Evolutionary conservation across 2,797 vertebrate species (phyloP), one percentile per base, ranked within the genome.

Genomic region (Orestias chungarensis): DNA sequence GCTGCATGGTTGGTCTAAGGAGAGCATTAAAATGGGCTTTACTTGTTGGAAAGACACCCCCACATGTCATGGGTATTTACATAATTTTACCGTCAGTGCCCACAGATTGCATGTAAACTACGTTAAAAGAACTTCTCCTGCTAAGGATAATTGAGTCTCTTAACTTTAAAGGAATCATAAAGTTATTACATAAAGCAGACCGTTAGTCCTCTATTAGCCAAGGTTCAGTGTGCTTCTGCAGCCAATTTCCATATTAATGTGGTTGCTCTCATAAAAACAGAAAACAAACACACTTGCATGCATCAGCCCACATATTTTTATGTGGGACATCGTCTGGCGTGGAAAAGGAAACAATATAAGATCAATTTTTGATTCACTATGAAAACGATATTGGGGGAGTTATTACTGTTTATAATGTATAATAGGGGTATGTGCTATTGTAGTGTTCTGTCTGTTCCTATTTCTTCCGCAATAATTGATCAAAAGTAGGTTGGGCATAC

Each of bases 231-330:
- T 86, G 84, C 83, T 85, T 75, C 81, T 75, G 14, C 44, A 79
- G 76, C 80, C 81, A 64, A 91, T 93, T 91, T 94, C 77, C 88
- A 92, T 93, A 92, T 92, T 91, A 87, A 93, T 91, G 84, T 87
- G 73, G 61, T 65, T 73, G 57, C 81, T 78, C 67, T 50, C 69
- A 80, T 78, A 29, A 64, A 79, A 75, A 81, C 66, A 71, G 38
- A 68, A 75, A 76, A 72, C 57, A 55, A 71, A 71, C 55, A 64
- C 29, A 59, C 50, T 46, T 64, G 65, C 68, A 71, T 18, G 68
- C 72, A 84, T 76, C 80, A 82, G 80, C 81, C 82, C 86, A 87
- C 82, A 69, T 78, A 74, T 77, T 78, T 43, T 75, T 55, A 44
- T 20, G 44, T 27, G 79, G 75, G 69, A 61, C 80, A 74, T 79